Evolutionary conservation across 2,797 vertebrate species (phyloP), one percentile per base, ranked within the genome.

Genomic region (Characodon lateralis): DNA sequence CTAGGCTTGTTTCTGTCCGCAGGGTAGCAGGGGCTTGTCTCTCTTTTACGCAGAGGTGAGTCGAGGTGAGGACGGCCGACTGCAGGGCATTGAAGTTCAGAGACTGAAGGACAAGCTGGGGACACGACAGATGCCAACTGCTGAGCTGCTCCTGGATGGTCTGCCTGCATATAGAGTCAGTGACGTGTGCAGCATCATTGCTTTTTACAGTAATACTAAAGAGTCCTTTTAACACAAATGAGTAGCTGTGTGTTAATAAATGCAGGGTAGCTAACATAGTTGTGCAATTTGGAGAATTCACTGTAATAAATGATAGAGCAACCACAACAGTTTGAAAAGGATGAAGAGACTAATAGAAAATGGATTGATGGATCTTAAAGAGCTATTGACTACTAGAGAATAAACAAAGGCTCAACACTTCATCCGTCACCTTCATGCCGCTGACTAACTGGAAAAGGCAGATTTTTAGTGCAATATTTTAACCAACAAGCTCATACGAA

Each of bases 41-140:
- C 93, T 98, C 74, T 98, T 98, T 91, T 97, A 96, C 65, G 90
- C 96, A 8, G 94, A 95, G 85, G 93, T 96, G 51, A 88, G 89
- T 31, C 86, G 94, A 79, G 92, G 93, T 16, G 83, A 94, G 76
- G 87, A 94, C 0, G 96, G 96, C 35, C 91, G 55, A 26, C 92
- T 96, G 77, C 96, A 95, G n/a, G 93, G 88, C 6, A 95, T 97
- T 71, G 94, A 96, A 65, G 95, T 98, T 75, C 96, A 97, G 81
- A 94, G 95, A 80, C 94, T 98, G 85, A 98, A 98, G 83, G 94
- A 97, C 61, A 98, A 98, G 78, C 83, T 97, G 88, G 97, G 97
- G 31, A 98, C 97, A 0, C 89, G 96, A 84, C 96, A 96, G 89
- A 84, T 98, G 95, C 96, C 97, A 10, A 98, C 96, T 0, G 97